Conservation (phyloP, 2,888 invertebrate genomes). For the Drosophila recens region DNA sequence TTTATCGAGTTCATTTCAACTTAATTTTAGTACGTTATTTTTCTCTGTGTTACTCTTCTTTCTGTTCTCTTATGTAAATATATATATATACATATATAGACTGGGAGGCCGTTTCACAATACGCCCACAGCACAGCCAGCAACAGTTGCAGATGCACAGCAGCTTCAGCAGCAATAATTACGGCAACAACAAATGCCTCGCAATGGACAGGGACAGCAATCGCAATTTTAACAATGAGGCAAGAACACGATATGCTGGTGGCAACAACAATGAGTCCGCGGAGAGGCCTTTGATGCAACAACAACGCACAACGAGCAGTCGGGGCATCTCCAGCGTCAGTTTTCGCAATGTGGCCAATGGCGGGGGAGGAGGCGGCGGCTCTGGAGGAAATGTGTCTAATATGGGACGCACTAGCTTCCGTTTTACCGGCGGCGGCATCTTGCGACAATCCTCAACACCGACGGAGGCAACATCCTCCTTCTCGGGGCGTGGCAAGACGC, state of each 20-base stretch:
- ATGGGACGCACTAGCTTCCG: constrained; percentile 70
- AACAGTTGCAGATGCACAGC: constrained; percentile 82
- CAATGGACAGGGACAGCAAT: constrained; percentile 72
- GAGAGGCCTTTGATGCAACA: constrained; percentile 65
- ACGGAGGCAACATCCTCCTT: constrained; percentile 38
- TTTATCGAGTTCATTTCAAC: too few relatives aligned
- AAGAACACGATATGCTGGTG: constrained; percentile 18
- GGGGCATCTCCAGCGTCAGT: constrained; percentile 63
- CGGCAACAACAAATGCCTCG: constrained; percentile 70
- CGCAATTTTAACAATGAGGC: constrained; percentile 74
- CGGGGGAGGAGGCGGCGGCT: constrained; percentile 10
- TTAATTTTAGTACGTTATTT: too few relatives aligned
- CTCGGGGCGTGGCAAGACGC: constrained; percentile 62
- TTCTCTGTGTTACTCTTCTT: too few relatives aligned
- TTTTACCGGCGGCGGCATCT: constrained; percentile 68
- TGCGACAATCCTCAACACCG: constrained; percentile 77
- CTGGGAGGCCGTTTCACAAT: constrained; percentile 84
- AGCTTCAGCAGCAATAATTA: constrained; percentile 53
- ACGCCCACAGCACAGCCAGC: constrained; percentile 84
- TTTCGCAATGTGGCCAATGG: constrained; percentile 68
- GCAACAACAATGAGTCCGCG: constrained; percentile 42
- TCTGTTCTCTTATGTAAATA: background rate
- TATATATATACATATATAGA: constrained; percentile 56
- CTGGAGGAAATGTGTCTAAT: constrained; percentile 32
- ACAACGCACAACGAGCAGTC: constrained; percentile 49